A percentile compares a stretch with the other conserved stretches of the same genome.
Conservation (phyloP, 2,113 vertebrate species). For the Excalfactoria chinensis region DNA sequence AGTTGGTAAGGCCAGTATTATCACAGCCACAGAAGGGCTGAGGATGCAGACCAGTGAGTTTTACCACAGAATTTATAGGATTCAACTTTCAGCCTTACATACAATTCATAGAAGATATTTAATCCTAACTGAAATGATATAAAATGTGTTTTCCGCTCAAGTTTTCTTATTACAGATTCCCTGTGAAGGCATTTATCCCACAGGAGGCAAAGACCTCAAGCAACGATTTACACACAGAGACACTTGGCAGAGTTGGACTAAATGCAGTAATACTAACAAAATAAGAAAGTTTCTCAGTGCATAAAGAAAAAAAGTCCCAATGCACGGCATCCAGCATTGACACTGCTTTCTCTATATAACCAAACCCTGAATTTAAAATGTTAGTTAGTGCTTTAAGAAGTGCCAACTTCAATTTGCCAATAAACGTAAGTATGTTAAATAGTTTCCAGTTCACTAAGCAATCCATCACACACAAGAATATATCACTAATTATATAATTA, state of each 20-base stretch:
- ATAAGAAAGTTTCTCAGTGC: not conserved
- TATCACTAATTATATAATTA: not conserved
- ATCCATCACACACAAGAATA: not conserved
- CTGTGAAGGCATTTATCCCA: not conserved
- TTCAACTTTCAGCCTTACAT: conserved; percentile 1
- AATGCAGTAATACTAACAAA: not conserved
- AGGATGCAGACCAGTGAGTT: not conserved
- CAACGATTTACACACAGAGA: conserved; percentile 21
- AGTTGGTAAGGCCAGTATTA: not conserved
- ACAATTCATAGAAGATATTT: not conserved
- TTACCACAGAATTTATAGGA: not conserved
- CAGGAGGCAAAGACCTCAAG: not conserved
- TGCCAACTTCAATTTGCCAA: not conserved
- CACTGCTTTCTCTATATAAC: not conserved
- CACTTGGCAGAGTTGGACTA: not conserved
- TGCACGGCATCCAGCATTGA: not conserved
- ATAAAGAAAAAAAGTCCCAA: not conserved
- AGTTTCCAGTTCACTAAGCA: not conserved
- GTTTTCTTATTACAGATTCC: not conserved
- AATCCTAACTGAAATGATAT: not conserved
- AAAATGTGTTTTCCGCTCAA: conserved; percentile 7
- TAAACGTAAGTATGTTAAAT: not conserved
- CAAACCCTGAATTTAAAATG: not conserved
- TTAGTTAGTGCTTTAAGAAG: not conserved
- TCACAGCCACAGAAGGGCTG: not conserved